phyloP scores from a whole-genome alignment of 2,797 vertebrate genomes.

The Lindbergichthys nudifrons region DNA sequence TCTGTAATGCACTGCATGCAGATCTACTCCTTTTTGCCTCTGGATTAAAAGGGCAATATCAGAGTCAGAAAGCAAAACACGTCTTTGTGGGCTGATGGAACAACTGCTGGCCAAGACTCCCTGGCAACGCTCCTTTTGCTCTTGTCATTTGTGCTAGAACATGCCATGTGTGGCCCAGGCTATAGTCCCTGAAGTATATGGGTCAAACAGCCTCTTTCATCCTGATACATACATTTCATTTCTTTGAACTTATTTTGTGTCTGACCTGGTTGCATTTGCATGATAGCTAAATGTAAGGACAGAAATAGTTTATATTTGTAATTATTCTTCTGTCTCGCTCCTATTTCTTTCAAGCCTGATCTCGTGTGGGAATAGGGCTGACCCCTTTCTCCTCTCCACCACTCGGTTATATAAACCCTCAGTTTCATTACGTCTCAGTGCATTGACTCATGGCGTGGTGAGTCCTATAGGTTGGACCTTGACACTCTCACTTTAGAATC shows the following conservation, averaged over 20 bases:
- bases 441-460: slow-evolving; percentile 57
- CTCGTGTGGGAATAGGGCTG: slow-evolving; percentile 38
- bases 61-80: slow-evolving; percentile 24
- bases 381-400: slow-evolving; percentile 41
- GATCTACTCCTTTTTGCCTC: slow-evolving; percentile 7
- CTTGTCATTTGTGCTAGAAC: slow-evolving; percentile 60
- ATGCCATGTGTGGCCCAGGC: slow-evolving; percentile 40
- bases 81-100: slow-evolving; percentile 14
- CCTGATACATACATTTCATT: slow-evolving; percentile 11
- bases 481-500: slow-evolving; percentile 38
- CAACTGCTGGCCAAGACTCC: slow-evolving; percentile 41
- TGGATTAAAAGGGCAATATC: slow-evolving; percentile 18
- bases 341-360: slow-evolving; percentile 11
- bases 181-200: slow-evolving; percentile 43
- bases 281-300: background rate
- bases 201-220: slow-evolving; percentile 50
- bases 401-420: slow-evolving; percentile 66
- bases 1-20: background rate
- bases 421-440: slow-evolving; percentile 59
- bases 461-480: slow-evolving; percentile 50
- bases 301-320: background rate
- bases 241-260: background rate
- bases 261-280: background rate
- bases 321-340: background rate
- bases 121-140: slow-evolving; percentile 47